phyloP scores from a whole-genome alignment of 2,797 vertebrate genomes.

The Podarcis siculus region DNA sequence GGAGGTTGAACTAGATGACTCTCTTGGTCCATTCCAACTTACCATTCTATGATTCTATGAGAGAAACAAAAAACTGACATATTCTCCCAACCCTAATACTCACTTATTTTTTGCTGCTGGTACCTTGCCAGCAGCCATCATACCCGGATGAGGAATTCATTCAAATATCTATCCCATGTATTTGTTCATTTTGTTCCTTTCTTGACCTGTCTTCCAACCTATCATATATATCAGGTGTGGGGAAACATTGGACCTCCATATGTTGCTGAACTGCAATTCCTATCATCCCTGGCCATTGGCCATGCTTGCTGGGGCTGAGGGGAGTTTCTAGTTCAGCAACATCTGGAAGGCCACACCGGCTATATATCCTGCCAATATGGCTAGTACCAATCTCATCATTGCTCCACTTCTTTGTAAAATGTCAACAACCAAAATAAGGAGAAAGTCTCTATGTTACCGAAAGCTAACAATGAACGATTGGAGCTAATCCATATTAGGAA shows the following conservation, averaged over 20 bases:
- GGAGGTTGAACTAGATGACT: too few species aligned
- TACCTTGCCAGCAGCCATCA: neutral
- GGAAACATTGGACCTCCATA: too few species aligned
- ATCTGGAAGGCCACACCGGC: too few species aligned
- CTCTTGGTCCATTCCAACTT: too few species aligned
- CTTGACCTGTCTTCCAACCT: neutral
- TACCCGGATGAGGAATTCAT: neutral
- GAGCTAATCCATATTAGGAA: neutral
- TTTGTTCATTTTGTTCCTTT: slow-evolving; percentile 25
- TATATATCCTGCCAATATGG: neutral
- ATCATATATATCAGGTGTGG: neutral
- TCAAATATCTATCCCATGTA: slow-evolving; percentile 14
- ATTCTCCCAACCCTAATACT: neutral
- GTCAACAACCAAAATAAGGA: neutral
- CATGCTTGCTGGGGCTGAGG: too few species aligned
- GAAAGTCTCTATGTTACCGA: neutral
- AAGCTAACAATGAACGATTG: neutral
- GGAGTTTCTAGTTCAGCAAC: too few species aligned
- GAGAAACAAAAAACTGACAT: too few species aligned
- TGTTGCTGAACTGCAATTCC: too few species aligned
- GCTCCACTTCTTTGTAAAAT: neutral
- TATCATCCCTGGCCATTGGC: too few species aligned
- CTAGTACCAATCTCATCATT: neutral
- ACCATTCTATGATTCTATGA: too few species aligned
- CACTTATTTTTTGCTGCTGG: neutral